A percentile compares a stretch with the other conserved stretches of the same genome.
These are phyloP conservation scores for Volucella inflata DNA, from an alignment of 2,888 invertebrate species.

Conservation along the genomic window DNA sequence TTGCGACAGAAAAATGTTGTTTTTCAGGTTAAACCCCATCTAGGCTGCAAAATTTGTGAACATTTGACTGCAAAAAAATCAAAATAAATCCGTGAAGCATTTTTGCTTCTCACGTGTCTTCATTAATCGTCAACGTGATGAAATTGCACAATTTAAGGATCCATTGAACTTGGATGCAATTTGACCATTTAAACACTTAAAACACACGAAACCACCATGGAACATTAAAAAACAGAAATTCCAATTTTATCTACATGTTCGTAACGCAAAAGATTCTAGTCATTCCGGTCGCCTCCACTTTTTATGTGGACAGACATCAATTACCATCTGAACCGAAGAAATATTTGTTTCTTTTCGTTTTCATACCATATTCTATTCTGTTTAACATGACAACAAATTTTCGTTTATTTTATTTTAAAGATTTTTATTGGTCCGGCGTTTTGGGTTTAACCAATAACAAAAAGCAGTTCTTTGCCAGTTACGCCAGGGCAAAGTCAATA, in stretches of 20 bases:
- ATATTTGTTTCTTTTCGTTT: constrained; percentile 10
- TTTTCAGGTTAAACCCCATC: too few species aligned
- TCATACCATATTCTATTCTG: neutral
- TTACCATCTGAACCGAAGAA: constrained; percentile 9
- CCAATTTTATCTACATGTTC: neutral
- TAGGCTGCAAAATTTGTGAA: too few species aligned
- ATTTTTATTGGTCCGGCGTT: neutral
- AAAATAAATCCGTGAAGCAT: too few species aligned
- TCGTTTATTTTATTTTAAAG: neutral
- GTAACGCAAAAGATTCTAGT: constrained; percentile 32
- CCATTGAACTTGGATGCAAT: too few species aligned
- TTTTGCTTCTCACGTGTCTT: too few species aligned
- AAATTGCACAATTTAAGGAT: too few species aligned
- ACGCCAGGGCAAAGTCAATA: constrained; percentile 35
- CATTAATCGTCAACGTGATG: too few species aligned
- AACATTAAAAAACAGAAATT: neutral
- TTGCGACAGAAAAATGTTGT: too few species aligned
- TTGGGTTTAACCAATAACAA: neutral
- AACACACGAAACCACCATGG: neutral
- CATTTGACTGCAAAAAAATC: too few species aligned
- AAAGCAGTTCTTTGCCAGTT: constrained; percentile 17
- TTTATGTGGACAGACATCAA: neutral
- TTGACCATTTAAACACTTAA: too few species aligned
- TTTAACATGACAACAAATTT: constrained; percentile 7
- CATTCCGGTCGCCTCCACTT: constrained; percentile 29